Percentiles rank a stretch among this genome's conserved stretches.
Conservation (phyloP, 2,113 vertebrate species). For the Nothobranchius furzeri region DNA sequence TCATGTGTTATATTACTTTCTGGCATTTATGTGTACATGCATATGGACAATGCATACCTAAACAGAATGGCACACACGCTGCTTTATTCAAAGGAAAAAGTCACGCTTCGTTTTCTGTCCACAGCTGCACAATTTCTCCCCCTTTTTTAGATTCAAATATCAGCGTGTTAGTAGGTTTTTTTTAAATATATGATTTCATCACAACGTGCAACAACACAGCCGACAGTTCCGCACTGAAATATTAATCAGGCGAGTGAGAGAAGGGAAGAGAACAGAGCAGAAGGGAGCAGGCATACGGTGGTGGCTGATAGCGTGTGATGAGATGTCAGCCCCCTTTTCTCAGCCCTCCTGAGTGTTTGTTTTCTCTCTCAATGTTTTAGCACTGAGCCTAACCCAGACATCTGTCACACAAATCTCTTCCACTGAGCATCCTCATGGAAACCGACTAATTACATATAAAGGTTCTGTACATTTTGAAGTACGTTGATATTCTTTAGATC, state of each 20-base stretch:
- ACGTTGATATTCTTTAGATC: too few relatives aligned
- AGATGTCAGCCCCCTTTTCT: slow-evolving; percentile 46
- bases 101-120: background rate
- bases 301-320: slow-evolving; percentile 49
- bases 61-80: slow-evolving; percentile 16
- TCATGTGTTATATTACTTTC: slow-evolving; percentile 14
- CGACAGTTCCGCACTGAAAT: slow-evolving; percentile 57
- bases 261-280: slow-evolving; percentile 45
- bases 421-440: background rate
- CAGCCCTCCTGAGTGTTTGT: slow-evolving; percentile 60
- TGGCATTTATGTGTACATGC: slow-evolving; percentile 18
- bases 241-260: slow-evolving; percentile 60
- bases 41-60: slow-evolving; percentile 1
- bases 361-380: slow-evolving; percentile 59
- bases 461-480: background rate
- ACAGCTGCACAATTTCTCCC: slow-evolving; percentile 10
- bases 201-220: slow-evolving; percentile 22
- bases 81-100: slow-evolving; percentile 5
- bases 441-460: background rate
- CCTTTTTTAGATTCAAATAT: slow-evolving; percentile 16
- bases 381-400: slow-evolving; percentile 41
- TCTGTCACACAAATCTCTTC: slow-evolving; percentile 44
- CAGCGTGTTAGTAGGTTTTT: background rate
- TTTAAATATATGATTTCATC: background rate
- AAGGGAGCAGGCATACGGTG: slow-evolving; percentile 56